phyloP scores from a whole-genome alignment of 2,113 vertebrate genomes.

The Erythrocebus patas region DNA sequence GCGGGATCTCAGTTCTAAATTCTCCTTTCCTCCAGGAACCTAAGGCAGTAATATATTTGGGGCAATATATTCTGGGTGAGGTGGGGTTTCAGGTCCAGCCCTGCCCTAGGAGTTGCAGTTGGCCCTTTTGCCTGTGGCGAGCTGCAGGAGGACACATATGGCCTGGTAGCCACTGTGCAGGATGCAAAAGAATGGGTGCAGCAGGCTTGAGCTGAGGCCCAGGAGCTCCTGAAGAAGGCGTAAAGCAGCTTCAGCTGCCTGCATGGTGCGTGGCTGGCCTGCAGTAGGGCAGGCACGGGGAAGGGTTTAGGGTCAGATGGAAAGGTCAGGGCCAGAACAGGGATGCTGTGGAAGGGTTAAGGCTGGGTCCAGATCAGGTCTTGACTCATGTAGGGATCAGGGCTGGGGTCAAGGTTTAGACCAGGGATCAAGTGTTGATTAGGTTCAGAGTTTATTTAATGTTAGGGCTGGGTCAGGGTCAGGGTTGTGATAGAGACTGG shows the following conservation, averaged over 20 bases:
- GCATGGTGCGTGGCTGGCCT: slow-evolving; percentile 74
- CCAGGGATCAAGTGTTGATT: not conserved
- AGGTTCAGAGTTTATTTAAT: not conserved
- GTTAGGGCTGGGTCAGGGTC: not conserved
- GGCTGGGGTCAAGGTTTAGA: not conserved
- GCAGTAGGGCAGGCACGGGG: fast-evolving
- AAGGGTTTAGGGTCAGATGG: not conserved
- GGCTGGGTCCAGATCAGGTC: not conserved
- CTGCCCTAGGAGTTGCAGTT: slow-evolving; percentile 82
- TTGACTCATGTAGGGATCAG: not conserved
- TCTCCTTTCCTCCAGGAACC: fast-evolving
- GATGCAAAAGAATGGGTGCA: slow-evolving; percentile 76
- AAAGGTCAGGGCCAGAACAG: not conserved
- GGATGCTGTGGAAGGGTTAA: not conserved
- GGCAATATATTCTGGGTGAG: not conserved
- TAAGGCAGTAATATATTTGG: not conserved
- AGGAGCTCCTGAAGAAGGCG: slow-evolving; percentile 84
- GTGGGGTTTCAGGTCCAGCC: not conserved
- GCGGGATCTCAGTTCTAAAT: not conserved
- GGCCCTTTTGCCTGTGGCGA: slow-evolving; percentile 80
- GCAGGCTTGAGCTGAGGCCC: slow-evolving; percentile 82
- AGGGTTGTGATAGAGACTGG: not conserved
- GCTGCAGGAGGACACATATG: slow-evolving; percentile 80
- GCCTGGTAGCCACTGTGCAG: slow-evolving; percentile 67
- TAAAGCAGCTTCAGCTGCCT: slow-evolving; percentile 82